Conservation (phyloP, 2,888 invertebrate genomes). For the Gastrophysa polygoni region DNA sequence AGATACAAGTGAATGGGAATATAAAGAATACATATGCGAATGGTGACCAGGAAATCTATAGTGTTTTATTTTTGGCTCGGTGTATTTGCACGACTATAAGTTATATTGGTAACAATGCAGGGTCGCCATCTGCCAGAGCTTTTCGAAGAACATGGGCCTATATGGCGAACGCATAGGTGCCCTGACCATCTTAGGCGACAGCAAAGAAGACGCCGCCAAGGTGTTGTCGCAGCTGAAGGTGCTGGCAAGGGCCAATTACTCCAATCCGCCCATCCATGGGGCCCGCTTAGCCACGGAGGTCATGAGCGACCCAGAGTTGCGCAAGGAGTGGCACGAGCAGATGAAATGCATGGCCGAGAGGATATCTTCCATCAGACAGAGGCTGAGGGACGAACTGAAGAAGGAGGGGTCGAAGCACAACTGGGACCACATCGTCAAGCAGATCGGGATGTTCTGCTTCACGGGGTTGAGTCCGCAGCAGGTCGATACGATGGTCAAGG, state of each 20-base stretch:
- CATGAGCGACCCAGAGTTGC: constrained; percentile 61
- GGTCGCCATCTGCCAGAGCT: constrained; percentile 63
- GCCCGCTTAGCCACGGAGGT: constrained; percentile 66
- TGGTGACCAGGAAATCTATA: too few relatives aligned
- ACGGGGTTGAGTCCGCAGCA: constrained; percentile 68
- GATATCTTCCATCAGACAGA: constrained; percentile 66
- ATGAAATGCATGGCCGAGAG: constrained; percentile 56
- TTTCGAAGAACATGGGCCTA: constrained; percentile 72
- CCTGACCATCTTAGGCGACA: constrained; percentile 61
- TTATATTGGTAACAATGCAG: too few relatives aligned
- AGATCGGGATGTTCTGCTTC: constrained; percentile 76
- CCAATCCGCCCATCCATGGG: constrained; percentile 71
- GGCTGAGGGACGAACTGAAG: constrained; percentile 62
- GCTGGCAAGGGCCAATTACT: constrained; percentile 69
- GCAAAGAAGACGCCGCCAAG: constrained; percentile 63
- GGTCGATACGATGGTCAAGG: constrained; percentile 63
- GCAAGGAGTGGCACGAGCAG: constrained; percentile 62
- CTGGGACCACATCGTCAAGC: constrained; percentile 72
- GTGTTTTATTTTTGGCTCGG: too few relatives aligned
- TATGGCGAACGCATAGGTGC: constrained; percentile 72
- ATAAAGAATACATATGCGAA: too few relatives aligned
- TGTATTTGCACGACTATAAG: too few relatives aligned
- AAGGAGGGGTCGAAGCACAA: constrained; percentile 64
- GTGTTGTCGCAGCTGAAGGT: constrained; percentile 70
- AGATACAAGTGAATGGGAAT: too few relatives aligned